Percentiles rank a stretch among this genome's conserved stretches.
Conservation (phyloP, 2,113 vertebrate species). For the Oenanthe oenanthe region DNA sequence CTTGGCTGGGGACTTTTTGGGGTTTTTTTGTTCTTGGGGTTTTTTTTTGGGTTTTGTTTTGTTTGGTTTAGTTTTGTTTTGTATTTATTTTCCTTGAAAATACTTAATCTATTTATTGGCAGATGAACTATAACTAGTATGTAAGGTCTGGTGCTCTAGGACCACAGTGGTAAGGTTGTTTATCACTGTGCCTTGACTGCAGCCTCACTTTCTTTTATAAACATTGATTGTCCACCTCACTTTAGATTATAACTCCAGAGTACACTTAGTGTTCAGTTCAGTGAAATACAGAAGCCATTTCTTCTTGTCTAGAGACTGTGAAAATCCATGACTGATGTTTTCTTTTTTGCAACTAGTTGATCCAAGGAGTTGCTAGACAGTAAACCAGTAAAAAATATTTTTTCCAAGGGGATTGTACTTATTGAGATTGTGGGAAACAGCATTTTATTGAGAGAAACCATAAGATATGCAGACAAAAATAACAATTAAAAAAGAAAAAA, state of each 20-base stretch:
- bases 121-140: not conserved
- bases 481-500: not conserved
- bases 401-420: not conserved
- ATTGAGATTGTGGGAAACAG: not conserved
- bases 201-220: not conserved
- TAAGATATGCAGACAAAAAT: not conserved
- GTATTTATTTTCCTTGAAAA: not conserved
- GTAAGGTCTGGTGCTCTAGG: not conserved
- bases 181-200: not conserved
- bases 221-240: not conserved
- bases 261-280: not conserved
- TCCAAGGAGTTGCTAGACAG: not conserved
- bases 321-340: not conserved
- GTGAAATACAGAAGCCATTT: not conserved
- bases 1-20: not conserved
- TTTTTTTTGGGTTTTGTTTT: no score
- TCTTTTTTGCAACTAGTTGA: not conserved
- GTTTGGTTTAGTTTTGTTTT: not conserved
- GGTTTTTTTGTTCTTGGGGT: no score
- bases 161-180: not conserved
- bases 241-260: not conserved
- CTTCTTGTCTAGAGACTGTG: not conserved
- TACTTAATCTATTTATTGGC: not conserved
- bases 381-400: not conserved
- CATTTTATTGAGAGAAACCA: not conserved